Evolutionary conservation across 2,797 vertebrate genomes (phyloP), one percentile per base, ranked within the genome.

Genomic region (Nyctalus aviator): DNA sequence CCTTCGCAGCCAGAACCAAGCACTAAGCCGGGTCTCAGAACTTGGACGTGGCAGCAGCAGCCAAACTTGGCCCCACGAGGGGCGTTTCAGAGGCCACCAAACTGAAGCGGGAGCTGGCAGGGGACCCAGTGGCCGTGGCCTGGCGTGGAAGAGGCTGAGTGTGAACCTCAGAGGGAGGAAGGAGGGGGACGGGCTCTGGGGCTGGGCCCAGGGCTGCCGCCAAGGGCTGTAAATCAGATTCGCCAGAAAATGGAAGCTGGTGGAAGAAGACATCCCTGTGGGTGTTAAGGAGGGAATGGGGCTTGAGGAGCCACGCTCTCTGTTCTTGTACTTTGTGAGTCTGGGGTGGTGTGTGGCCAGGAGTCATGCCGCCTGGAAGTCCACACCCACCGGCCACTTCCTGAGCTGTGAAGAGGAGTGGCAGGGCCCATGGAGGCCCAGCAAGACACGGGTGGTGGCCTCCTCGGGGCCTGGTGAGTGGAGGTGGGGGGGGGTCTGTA

Each of bases 31-130:
- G 68, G 84, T 71, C 81, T 95, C 86, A 35, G 20, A 95, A 50
- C 0, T 1, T 17, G 27, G 12, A 41, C 7, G 2, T 8, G 0
- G 0, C 2, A 2, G 68, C 18, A 1, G 0, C 1, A 7, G 66
- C 32, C 0, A 0, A 68, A n/a, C 68, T 32, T 0, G 64, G 91
- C 73, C 37, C 17, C 1, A 13, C 0, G 83, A 91, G 32, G 81
- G 86, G 77, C 18, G 50, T 57, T 90, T 82, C 14, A n/a, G 84
- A 95, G 82, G 91, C 17, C 73, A 32, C 13, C 0, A 4, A 23
- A 23, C 21, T 0, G 48, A 84, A 78, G 9, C 21, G 5, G 2
- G 66, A 88, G 55, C 84, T 90, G 85, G 64, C 76, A 92, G 50
- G 72, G 88, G 90, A 92, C 48, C 79, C 48, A 64, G 95, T 91